These are phyloP conservation scores for Heliothis subflexa DNA, from an alignment of 1,140 invertebrate genomes.

Conservation along the genomic window DNA sequence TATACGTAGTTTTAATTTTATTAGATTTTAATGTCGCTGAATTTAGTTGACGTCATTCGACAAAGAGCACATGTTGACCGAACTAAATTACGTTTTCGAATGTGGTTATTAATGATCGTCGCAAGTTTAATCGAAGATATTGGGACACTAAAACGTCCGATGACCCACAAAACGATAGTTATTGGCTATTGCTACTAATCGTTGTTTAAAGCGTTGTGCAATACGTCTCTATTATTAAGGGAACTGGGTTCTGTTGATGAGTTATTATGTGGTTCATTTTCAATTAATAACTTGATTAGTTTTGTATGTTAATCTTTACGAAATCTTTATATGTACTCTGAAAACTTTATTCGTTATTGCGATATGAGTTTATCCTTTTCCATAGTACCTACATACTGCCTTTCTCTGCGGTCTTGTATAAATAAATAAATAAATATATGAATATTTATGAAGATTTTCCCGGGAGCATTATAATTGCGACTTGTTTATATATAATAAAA, in stretches of 20 bases:
- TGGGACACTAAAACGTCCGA: conserved; percentile 40
- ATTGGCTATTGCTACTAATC: conserved; percentile 40
- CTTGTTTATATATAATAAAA: conserved; percentile 61
- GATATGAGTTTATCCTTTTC: too few species aligned
- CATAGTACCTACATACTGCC: too few species aligned
- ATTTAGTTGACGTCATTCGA: conserved; percentile 16
- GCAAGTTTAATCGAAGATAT: conserved; percentile 43
- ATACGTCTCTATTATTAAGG: conserved; percentile 39
- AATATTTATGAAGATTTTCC: conserved; percentile 9
- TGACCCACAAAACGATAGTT: conserved; percentile 40
- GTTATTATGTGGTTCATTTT: background rate
- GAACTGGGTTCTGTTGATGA: conserved; percentile 27
- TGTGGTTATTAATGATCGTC: conserved; percentile 38
- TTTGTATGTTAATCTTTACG: background rate
- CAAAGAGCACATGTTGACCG: conserved; percentile 3
- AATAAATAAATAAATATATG: background rate
- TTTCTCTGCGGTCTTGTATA: background rate
- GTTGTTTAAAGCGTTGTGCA: conserved; percentile 30
- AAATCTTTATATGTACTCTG: too few species aligned
- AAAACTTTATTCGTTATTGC: too few species aligned
- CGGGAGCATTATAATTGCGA: conserved; percentile 22
- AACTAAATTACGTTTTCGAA: conserved; percentile 11
- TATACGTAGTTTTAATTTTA: conserved; percentile 15
- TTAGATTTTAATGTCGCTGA: conserved; percentile 14
- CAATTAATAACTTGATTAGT: background rate